A percentile compares a stretch with the other conserved stretches of the same genome.
Evolutionary conservation across 2,113 vertebrate genomes (phyloP).

Genomic region (Galeopterus variegatus): DNA sequence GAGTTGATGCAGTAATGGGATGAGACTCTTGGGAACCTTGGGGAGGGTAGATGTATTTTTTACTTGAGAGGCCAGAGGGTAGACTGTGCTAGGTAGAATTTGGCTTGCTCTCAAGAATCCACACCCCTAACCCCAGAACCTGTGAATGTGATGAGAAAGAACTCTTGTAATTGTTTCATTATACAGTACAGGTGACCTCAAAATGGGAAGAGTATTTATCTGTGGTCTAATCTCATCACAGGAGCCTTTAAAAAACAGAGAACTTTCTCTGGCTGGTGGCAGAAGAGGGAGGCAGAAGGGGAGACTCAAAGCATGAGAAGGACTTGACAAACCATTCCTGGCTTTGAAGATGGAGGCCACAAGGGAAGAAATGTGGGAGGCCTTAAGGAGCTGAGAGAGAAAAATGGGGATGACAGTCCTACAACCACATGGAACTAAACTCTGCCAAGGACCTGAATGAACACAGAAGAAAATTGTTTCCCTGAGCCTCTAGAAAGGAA

Average conservation of each 20-base stretch:
- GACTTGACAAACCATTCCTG: not conserved
- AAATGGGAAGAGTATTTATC: not conserved
- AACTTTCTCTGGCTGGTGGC: not conserved
- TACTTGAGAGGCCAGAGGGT: not conserved
- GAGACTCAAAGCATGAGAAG: not conserved
- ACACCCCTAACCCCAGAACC: not conserved
- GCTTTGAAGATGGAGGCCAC: not conserved
- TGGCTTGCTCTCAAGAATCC: not conserved
- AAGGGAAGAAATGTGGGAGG: not conserved
- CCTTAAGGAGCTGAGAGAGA: not conserved
- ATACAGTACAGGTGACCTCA: not conserved
- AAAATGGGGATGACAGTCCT: not conserved
- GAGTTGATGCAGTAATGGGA: not conserved
- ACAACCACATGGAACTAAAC: not conserved
- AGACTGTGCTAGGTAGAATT: not conserved
- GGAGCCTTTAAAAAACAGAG: not conserved
- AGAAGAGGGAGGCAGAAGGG: not conserved
- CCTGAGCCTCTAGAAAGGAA: not conserved
- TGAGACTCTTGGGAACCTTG: not conserved
- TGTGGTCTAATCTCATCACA: not conserved
- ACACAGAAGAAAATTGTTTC: not conserved
- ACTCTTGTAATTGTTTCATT: not conserved
- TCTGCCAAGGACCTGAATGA: not conserved
- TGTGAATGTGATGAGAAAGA: not conserved
- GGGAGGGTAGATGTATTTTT: not conserved